Evolutionary conservation across 2,797 vertebrate genomes (phyloP), one percentile per base, ranked within the genome.

Genomic region (Hoplostethus atlanticus): DNA sequence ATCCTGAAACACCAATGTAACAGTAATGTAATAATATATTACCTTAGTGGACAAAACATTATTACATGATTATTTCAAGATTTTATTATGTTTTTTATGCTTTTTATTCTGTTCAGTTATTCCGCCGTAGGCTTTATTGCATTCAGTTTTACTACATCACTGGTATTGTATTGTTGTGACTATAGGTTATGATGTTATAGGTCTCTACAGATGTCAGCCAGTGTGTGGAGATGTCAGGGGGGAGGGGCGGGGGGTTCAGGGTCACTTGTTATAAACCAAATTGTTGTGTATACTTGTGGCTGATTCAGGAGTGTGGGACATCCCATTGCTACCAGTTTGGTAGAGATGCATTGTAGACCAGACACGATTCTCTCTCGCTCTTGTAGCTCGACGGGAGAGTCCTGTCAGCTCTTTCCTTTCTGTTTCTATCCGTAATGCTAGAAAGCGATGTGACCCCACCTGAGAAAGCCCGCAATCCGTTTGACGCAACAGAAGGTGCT

Each of bases 401-500:
- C 3, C 0, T 16, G 67, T 84, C 56, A 3, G 56, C 55, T 61
- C 54, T 42, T 40, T 50, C 61, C 25, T 54, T 81, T 57, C 30
- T 25, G 9, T 79, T 71, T 81, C 63, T 64, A 0, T 66, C 57
- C 42, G 40, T 59, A 13, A 59, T 13, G 34, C 8, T 0, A 36
- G 40, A 53, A 75, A 63, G 36, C 38, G 60, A 77, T 68, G 71
- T 72, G 68, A 68, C 50, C 57, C 48, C 62, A 21, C 21, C 21
- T 1, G 58, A 73, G 58, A 52, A 55, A 57, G 40, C 21, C 31
- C 52, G n/a, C 25, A 7, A 4, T 38, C 12, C 25, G 44, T 42
- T 54, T 47, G 34, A 72, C 60, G 9, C n/a, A 13, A 71, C 50
- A 54, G 76, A 42, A 6, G 4, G 44, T 53, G 54, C 21, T 1